A percentile compares a stretch with the other conserved stretches of the same genome.
phyloP scores from a whole-genome alignment of 2,113 vertebrate genomes.

The Toxotes chatareus region DNA sequence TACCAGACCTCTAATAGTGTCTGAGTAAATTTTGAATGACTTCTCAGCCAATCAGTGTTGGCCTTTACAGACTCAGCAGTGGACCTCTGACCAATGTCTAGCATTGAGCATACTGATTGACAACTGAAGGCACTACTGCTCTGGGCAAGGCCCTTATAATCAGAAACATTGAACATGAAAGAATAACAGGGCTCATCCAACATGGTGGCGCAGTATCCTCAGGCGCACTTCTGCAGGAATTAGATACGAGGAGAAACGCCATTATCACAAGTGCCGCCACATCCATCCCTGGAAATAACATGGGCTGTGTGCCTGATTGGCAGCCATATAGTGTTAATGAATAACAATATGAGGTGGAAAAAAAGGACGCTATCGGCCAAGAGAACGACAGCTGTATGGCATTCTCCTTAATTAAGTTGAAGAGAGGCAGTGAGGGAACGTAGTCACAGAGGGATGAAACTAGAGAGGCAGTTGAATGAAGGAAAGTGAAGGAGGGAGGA shows the following conservation, averaged over 20 bases:
- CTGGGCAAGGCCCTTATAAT: slow-evolving; percentile 50
- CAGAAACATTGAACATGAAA: slow-evolving; percentile 62
- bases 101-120: slow-evolving; percentile 30
- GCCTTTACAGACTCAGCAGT: slow-evolving; percentile 22
- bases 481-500: slow-evolving; percentile 13
- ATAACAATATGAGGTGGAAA: slow-evolving; percentile 72
- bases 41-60: slow-evolving; percentile 44
- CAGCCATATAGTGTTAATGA: slow-evolving; percentile 75
- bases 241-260: slow-evolving; percentile 71
- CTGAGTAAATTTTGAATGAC: slow-evolving; percentile 32
- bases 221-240: slow-evolving; percentile 60
- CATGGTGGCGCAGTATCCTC: slow-evolving; percentile 57
- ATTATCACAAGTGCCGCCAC: slow-evolving; percentile 71
- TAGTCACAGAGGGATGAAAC: slow-evolving; percentile 49
- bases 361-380: slow-evolving; percentile 64
- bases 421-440: slow-evolving; percentile 63
- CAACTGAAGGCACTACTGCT: slow-evolving; percentile 43
- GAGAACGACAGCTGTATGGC: slow-evolving; percentile 72
- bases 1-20: too few species aligned
- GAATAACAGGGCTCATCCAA: slow-evolving; percentile 62
- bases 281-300: slow-evolving; percentile 72
- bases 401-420: slow-evolving; percentile 80
- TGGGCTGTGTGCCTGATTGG: slow-evolving; percentile 76
- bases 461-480: slow-evolving; percentile 47
- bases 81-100: slow-evolving; percentile 30